Evolutionary conservation across 2,113 vertebrate genomes (phyloP), one percentile per base, ranked within the genome.

Genomic region (Pogonocichla stellata): DNA sequence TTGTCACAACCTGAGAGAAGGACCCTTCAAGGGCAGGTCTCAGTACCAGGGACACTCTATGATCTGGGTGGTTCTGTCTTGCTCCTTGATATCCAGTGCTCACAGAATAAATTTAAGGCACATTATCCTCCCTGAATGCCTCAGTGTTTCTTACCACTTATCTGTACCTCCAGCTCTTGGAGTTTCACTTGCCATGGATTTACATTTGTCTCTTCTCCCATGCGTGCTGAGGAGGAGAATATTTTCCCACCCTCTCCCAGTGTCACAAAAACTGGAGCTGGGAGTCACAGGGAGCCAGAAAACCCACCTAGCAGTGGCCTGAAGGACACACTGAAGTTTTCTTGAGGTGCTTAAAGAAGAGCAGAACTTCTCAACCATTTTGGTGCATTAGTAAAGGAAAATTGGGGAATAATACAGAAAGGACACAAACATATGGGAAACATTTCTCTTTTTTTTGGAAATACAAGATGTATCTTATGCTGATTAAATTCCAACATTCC

Each of bases 11-110:
- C 17, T 8, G 31, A 40, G 9, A 11, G 29, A 19, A 56, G 23
- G n/a, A 50, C 12, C 14, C 42, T 18, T 51, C 0, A 0, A 17
- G 33, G 24, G 19, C 56, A 24, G 56, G 8, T 54, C 40, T 58
- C 33, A 9, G 40, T 5, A 3, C 22, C 4, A 38, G 69, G 29
- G 25, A n/a, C 36, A 14, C n/a, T n/a, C 29, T 40, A 0, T 61
- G 11, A 26, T 40, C 16, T 60, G 38, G 7, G 22, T 79, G 73
- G 3, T 65, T 40, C 10, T 53, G 17, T n/a, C 28, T 67, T 48
- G 26, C 40, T 82, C 45, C 74, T 69, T 70, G 51, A 11, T 40
- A 31, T 13, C 26, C 12, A 12, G 20, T 33, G 34, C 2, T 4
- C 43, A 51, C 14, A n/a, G 50, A 82, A 29, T 42, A 29, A 86